Base-by-base conservation (phyloP, 2,113 vertebrate genomes). In the Isurus oxyrinchus region DNA sequence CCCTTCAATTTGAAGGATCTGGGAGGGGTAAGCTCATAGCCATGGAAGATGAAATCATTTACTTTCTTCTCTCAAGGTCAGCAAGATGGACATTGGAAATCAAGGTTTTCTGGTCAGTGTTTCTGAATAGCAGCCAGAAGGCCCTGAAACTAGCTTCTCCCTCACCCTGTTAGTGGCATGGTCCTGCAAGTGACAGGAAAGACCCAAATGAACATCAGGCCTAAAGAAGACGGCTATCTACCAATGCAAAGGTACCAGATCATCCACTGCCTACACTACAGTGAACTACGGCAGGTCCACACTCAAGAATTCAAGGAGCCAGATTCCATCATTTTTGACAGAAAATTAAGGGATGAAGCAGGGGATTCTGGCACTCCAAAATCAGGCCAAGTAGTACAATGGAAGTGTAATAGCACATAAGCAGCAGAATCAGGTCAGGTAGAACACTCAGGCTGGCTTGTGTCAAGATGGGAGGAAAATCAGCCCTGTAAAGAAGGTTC, bases 311-410 rank as follows among this genome's bases (percentile, higher is more conserved):
- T 98, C 96, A 99, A 97, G 0, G 98, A 99, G 27, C 98, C 98
- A 13, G 99, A 99, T 93, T 99, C 98, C 96, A 99, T 98, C 87
- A 99, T 99, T 98, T 99, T 99, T 97, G 99, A 98, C 97, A 99
- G 98, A 97, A 99, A 99, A 97, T 99, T 99, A 97, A 99, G 99
- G 97, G 99, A 99, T 91, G 98, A 99, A 96, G 98, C 99, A 8
- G 99, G 99, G 96, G 99, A 99, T 97, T 99, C 99, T 55, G 99
- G 99, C 96, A 99, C 99, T 84, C 99, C 99, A n/a, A 99, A 99
- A 97, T 99, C 99, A 96, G 99, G 99, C 99, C 99, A 99, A 0
- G 99, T 99, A 96, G 99, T 99, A 98, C 99, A 99, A 98, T 99
- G 99, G 98, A 99, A 99, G 97, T 99, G 99, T 97, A 98, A 99